Conservation (phyloP, 2,888 invertebrate species). For the Drosophila subquinaria region DNA sequence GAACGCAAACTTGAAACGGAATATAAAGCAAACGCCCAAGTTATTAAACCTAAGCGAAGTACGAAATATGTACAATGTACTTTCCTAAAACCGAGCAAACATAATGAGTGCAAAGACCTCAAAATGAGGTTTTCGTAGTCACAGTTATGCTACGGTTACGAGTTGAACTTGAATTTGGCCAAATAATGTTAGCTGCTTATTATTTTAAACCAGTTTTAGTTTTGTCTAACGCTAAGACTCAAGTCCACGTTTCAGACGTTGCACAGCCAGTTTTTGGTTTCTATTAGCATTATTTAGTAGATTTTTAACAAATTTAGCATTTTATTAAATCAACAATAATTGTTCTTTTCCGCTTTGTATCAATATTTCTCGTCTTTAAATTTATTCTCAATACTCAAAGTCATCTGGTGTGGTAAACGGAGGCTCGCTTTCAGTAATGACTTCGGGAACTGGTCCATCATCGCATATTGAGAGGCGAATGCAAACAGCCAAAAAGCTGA, state of each 20-base stretch:
- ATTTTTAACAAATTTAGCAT: background rate
- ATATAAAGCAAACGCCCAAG: conserved; percentile 27
- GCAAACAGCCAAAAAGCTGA: conserved; percentile 25
- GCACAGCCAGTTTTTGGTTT: conserved; percentile 8
- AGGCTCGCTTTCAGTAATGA: conserved; percentile 44
- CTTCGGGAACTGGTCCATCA: conserved; percentile 23
- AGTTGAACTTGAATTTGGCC: conserved; percentile 44
- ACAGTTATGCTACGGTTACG: conserved; percentile 26
- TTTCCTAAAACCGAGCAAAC: conserved; percentile 10
- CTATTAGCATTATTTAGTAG: conserved; percentile 44
- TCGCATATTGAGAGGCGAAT: conserved; percentile 17
- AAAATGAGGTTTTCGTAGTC: background rate
- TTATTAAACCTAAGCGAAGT: conserved; percentile 22
- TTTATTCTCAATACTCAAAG: background rate
- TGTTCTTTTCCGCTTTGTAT: conserved; percentile 28
- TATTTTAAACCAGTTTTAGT: conserved; percentile 48
- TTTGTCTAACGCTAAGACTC: background rate
- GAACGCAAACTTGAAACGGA: conserved; percentile 28
- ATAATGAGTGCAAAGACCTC: conserved; percentile 53
- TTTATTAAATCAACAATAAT: conserved; percentile 22
- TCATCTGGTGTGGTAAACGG: conserved; percentile 25
- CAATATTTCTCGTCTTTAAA: background rate
- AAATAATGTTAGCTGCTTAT: conserved; percentile 6
- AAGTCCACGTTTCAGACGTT: conserved; percentile 10
- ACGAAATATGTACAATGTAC: background rate